A percentile compares a stretch with the other conserved stretches of the same genome.
These are phyloP conservation scores for Drosophila albomicans DNA, from an alignment of 1,140 invertebrate species.

Conservation along the genomic window DNA sequence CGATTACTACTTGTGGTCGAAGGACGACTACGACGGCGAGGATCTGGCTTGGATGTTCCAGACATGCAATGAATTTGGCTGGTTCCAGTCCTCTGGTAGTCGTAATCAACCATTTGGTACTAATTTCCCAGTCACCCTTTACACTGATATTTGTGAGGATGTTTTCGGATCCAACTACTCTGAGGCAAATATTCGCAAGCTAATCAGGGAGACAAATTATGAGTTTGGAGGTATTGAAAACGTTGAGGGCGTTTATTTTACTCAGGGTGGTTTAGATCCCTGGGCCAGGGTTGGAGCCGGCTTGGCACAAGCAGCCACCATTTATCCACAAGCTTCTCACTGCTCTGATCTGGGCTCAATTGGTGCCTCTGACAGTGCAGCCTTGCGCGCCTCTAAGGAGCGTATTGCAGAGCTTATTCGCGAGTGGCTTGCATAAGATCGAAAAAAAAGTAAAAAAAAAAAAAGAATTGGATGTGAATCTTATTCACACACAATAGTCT, in stretches of 20 bases:
- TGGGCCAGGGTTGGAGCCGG: constrained; percentile 88
- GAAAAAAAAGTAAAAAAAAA: not conserved
- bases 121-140: constrained; percentile 86
- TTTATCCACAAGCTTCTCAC: constrained; percentile 86
- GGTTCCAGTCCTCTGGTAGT: constrained; percentile 88
- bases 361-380: constrained; percentile 84
- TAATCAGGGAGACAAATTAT: constrained; percentile 86
- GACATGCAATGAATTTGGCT: constrained; percentile 91
- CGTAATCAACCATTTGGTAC: constrained; percentile 88
- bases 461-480: too few relatives aligned
- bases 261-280: constrained; percentile 88
- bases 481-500: not conserved
- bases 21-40: constrained; percentile 53
- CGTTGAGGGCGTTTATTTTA: constrained; percentile 87
- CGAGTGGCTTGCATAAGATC: constrained; percentile 58
- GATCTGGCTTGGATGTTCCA: constrained; percentile 88
- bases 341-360: constrained; percentile 88
- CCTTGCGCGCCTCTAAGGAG: constrained; percentile 80
- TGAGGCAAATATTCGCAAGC: constrained; percentile 35
- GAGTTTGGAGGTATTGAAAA: constrained; percentile 86
- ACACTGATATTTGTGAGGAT: constrained; percentile 86
- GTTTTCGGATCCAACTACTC: constrained; percentile 86
- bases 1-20: constrained; percentile 60
- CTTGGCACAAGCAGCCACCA: too few relatives aligned
- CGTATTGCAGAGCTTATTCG: constrained; percentile 53